Evolutionary conservation across 2,888 invertebrate species (phyloP).

Genomic region (Amblyjoppa fuscipennis): DNA sequence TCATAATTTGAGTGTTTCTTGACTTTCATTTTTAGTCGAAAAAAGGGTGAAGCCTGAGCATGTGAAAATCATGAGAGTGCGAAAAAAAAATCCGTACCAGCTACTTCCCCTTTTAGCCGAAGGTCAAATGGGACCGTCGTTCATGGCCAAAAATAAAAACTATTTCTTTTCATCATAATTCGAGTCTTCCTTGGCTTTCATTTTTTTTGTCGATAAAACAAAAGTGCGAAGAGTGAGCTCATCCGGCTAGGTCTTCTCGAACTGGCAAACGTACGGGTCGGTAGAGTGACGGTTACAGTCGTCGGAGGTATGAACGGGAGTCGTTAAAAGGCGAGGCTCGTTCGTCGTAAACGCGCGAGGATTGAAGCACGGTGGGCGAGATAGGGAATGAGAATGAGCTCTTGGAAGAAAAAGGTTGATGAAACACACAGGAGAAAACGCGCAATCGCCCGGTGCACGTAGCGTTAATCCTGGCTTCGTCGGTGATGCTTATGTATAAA

Average conservation of each 20-base stretch:
- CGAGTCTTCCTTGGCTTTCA: background rate
- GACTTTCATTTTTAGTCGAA: no score
- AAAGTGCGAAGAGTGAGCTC: background rate
- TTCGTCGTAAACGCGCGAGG: constrained; percentile 56
- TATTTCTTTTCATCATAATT: background rate
- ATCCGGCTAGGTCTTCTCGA: background rate
- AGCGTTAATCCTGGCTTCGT: constrained; percentile 80
- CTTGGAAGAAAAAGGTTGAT: constrained; percentile 59
- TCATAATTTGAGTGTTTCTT: no score
- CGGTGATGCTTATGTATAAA: constrained; percentile 75
- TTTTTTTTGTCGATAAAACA: background rate
- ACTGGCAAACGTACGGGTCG: background rate
- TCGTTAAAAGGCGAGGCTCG: constrained; percentile 68
- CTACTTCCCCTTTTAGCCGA: no score
- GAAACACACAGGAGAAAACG: constrained; percentile 51
- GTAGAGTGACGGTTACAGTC: constrained; percentile 18
- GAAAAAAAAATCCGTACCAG: no score
- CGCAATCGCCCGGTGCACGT: constrained; percentile 76
- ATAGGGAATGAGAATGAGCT: constrained; percentile 39
- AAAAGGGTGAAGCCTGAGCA: no score
- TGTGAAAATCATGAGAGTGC: no score
- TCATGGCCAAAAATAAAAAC: no score
- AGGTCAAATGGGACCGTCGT: no score
- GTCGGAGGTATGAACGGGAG: constrained; percentile 38
- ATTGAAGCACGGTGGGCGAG: constrained; percentile 41